Percentiles rank a stretch among this genome's conserved stretches.
These are phyloP conservation scores for Cuculus canorus DNA, from an alignment of 2,797 vertebrate species.

Conservation along the genomic window DNA sequence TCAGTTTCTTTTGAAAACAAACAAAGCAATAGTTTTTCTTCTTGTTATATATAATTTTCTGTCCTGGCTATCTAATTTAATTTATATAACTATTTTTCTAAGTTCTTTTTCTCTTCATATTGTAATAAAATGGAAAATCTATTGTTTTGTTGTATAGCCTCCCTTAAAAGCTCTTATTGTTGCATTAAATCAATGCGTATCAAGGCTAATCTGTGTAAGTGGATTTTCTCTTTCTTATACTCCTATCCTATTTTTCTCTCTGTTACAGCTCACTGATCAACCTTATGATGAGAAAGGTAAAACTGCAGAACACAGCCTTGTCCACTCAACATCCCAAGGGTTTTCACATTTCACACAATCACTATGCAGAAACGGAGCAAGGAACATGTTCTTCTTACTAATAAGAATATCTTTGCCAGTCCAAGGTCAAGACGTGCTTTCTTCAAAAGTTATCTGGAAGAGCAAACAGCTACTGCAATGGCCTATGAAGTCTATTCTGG, in stretches of 20 bases:
- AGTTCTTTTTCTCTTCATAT: not conserved
- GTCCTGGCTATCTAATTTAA: constrained; percentile 9
- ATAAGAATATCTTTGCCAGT: not conserved
- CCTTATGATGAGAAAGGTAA: constrained; percentile 7
- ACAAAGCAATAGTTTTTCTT: constrained; percentile 9
- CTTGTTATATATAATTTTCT: constrained; percentile 20
- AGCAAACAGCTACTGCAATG: not conserved
- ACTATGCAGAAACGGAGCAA: not conserved
- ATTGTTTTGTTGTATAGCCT: not conserved
- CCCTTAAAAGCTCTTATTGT: constrained; percentile 14
- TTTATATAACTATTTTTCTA: not conserved
- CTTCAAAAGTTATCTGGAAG: not conserved
- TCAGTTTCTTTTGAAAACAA: constrained; percentile 9
- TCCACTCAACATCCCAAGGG: not conserved
- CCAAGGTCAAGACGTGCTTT: not conserved
- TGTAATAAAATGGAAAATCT: constrained; percentile 37
- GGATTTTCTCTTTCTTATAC: not conserved
- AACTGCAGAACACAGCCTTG: not conserved
- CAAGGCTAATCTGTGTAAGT: not conserved
- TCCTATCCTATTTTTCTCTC: not conserved
- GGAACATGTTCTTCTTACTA: not conserved
- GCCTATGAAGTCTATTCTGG: not conserved
- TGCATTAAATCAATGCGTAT: not conserved
- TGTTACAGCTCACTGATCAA: constrained; percentile 20
- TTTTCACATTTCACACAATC: not conserved